Percentiles rank a stretch among this genome's conserved stretches.
Evolutionary conservation across 2,888 invertebrate species (phyloP).

Genomic region (Hypselothyrea guttata): DNA sequence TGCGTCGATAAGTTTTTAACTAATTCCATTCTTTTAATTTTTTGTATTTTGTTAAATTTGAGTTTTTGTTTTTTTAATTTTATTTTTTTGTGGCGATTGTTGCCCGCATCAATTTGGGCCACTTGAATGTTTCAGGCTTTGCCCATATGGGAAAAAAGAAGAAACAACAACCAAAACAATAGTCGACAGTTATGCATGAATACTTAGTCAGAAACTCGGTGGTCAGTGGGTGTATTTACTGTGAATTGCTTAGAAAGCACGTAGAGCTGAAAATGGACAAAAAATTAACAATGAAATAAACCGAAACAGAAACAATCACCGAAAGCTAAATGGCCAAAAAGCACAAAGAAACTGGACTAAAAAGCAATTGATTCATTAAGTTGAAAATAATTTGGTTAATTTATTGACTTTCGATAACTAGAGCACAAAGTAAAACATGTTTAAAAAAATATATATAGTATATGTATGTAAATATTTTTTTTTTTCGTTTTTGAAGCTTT

Average conservation of each 20-base stretch:
- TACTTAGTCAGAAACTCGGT: constrained; percentile 21
- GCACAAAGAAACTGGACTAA: too few species aligned
- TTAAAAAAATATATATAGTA: too few species aligned
- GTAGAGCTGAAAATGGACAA: neutral
- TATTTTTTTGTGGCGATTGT: constrained; percentile 27
- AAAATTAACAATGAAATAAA: constrained; percentile 31
- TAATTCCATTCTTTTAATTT: too few species aligned
- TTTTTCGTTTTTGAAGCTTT: too few species aligned
- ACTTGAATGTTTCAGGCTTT: constrained; percentile 41
- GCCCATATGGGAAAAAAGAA: constrained; percentile 39
- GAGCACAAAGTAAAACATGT: too few species aligned
- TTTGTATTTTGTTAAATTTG: constrained; percentile 19
- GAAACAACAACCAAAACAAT: constrained; percentile 33
- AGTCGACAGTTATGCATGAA: constrained; percentile 33
- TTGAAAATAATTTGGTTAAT: too few species aligned
- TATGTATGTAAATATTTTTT: too few species aligned
- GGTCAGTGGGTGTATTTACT: constrained; percentile 45
- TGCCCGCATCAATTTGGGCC: constrained; percentile 50
- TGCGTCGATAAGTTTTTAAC: neutral
- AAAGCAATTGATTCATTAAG: too few species aligned
- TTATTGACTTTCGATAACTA: too few species aligned
- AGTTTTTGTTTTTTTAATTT: constrained; percentile 6
- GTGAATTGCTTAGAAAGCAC: constrained; percentile 34
- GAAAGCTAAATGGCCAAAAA: neutral
- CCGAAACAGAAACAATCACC: constrained; percentile 15